A percentile compares a stretch with the other conserved stretches of the same genome.
Evolutionary conservation across 2,888 invertebrate species (phyloP).

Genomic region (Malacosoma neustria): DNA sequence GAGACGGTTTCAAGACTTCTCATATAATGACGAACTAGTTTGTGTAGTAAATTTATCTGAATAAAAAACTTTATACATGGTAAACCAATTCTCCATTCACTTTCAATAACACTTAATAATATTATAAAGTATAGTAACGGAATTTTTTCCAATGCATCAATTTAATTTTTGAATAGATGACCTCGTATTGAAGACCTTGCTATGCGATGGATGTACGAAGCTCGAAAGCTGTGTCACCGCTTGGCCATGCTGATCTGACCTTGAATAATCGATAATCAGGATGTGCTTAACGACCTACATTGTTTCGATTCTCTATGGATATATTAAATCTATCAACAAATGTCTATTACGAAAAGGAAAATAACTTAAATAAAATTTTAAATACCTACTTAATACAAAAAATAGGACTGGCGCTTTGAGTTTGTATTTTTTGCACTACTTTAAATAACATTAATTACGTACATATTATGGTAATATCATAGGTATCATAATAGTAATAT

Average conservation of each 20-base stretch:
- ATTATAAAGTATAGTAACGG: not conserved
- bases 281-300: conserved; percentile 42
- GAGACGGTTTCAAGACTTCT: too few species aligned
- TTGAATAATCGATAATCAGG: conserved; percentile 59
- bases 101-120: too few species aligned
- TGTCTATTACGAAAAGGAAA: too few species aligned
- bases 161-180: conserved; percentile 25
- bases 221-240: conserved; percentile 28
- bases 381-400: too few species aligned
- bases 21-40: too few species aligned
- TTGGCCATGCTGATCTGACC: conserved; percentile 21
- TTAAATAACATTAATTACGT: not conserved
- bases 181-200: conserved; percentile 44
- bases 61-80: too few species aligned
- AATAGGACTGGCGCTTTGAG: not conserved
- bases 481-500: too few species aligned
- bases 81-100: too few species aligned
- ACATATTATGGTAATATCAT: too few species aligned
- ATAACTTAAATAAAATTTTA: too few species aligned
- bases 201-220: conserved; percentile 10
- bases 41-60: too few species aligned
- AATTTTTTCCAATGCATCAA: too few species aligned
- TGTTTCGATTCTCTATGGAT: conserved; percentile 25
- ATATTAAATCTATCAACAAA: not conserved
- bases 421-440: not conserved